Base-by-base conservation (phyloP, 2,797 vertebrate species). In the Sebastolobus altivelis region DNA sequence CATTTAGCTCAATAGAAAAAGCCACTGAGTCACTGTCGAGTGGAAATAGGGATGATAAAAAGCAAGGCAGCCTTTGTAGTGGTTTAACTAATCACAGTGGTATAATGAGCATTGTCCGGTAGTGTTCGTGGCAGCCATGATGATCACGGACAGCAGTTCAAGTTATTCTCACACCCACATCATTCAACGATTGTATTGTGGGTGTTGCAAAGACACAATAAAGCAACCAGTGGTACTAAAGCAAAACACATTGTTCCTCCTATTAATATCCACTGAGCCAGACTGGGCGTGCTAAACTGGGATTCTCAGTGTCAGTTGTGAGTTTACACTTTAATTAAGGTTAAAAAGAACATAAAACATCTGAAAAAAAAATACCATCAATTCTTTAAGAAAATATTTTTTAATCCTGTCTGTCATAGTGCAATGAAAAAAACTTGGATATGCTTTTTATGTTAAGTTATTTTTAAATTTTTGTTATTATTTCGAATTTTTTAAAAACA, bases 141-240 rank as follows among this genome's bases (percentile, higher is more conserved):
- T 71, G 55, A 72, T 79, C 37, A 74, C 16, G 2, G 35, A 38
- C 29, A 71, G 68, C 37, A 70, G 35, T 63, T 46, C 12, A 46
- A 76, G 72, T 75, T 77, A 20, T 81, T 88, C 61, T 75, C 75
- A 89, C 85, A 82, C 73, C 75, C 77, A 80, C 72, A 65, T 84
- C 49, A 75, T 73, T 79, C 56, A 37, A 60, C 52, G 58, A 52
- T 67, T 80, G 59, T 12, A 67, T 29, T 82, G 81, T 81, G 84
- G 54, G 76, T 77, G 77, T 72, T 77, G 65, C 29, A 77, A 58
- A 81, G 35, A 81, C n/a, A 67, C 37, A 77, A 74, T 38, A 77
- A 81, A 84, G 80, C n/a, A 74, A 69, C 18, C 11, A 58, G 43
- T 16, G 11, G n/a, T 31, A n/a, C 52, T 52, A 31, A 20, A 43